phyloP scores from a whole-genome alignment of 23 tunicate genomes.

The Trididemnum clinides region DNA sequence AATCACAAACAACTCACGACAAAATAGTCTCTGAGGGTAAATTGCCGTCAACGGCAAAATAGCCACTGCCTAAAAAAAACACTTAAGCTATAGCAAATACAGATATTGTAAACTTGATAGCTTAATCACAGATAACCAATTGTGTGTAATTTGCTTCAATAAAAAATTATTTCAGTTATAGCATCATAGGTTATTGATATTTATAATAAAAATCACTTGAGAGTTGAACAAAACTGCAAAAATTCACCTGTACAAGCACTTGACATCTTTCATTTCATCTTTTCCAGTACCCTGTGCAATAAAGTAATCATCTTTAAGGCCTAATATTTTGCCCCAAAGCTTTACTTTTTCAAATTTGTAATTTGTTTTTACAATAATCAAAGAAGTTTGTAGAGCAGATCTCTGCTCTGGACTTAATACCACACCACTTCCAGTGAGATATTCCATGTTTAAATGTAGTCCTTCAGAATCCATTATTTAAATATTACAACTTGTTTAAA shows the following conservation, averaged over 20 bases:
- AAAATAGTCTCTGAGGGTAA: no score
- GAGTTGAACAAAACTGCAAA: no score
- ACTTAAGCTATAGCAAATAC: no score
- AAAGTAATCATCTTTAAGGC: conserved; percentile 91
- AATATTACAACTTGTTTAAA: no score
- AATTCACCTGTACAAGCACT: conserved; percentile 78
- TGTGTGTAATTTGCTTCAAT: background rate
- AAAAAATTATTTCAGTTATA: background rate
- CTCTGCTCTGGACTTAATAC: conserved; percentile 87
- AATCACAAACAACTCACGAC: no score
- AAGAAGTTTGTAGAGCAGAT: conserved; percentile 89
- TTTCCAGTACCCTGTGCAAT: conserved; percentile 87
- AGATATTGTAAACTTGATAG: no score
- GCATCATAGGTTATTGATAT: no score
- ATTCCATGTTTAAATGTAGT: conserved; percentile 64
- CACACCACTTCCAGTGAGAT: conserved; percentile 80
- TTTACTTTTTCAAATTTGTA: conserved; percentile 82
- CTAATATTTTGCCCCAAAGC: conserved; percentile 90
- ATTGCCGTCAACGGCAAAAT: no score
- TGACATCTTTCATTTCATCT: conserved; percentile 73
- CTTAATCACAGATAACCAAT: background rate
- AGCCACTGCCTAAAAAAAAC: no score
- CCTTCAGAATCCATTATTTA: conserved; percentile 81
- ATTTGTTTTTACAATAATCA: conserved; percentile 77
- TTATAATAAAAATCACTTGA: no score